Percentiles rank a stretch among this genome's conserved stretches.
phyloP scores from a whole-genome alignment of 1,140 invertebrate genomes.

The Bombus breviceps region DNA sequence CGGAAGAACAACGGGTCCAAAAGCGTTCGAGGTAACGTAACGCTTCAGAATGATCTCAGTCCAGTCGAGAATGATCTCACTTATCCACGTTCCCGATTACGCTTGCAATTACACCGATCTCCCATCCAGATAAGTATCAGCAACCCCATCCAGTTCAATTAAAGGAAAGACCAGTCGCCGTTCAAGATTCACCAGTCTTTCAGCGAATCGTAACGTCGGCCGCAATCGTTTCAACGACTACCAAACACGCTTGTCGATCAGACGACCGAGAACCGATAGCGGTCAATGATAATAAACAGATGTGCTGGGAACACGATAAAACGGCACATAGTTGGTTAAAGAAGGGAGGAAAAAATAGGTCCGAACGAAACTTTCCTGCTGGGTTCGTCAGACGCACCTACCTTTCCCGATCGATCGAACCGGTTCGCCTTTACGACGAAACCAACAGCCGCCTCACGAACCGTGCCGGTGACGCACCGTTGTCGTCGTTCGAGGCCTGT shows the following conservation, averaged over 20 bases:
- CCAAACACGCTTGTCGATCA: background rate
- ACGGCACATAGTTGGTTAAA: no score
- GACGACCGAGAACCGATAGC: no score
- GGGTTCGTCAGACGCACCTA: slow-evolving; percentile 54
- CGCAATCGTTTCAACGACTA: background rate
- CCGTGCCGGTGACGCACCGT: slow-evolving; percentile 40
- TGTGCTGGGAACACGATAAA: no score
- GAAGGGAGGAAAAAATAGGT: background rate
- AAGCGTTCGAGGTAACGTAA: background rate
- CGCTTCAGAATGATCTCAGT: background rate
- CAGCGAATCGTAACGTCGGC: background rate
- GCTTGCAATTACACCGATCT: slow-evolving; percentile 17
- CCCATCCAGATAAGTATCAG: background rate
- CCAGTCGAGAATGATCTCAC: background rate
- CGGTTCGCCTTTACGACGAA: slow-evolving; percentile 60
- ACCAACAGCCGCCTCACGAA: slow-evolving; percentile 31
- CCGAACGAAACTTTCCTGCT: background rate
- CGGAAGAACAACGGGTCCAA: background rate
- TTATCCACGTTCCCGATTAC: background rate
- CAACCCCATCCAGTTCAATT: slow-evolving; percentile 9
- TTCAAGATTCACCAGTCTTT: background rate
- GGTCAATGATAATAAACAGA: background rate
- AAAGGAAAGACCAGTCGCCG: slow-evolving; percentile 7
- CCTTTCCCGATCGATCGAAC: slow-evolving; percentile 61
- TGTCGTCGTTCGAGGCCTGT: slow-evolving; percentile 26